Evolutionary conservation across 1,140 invertebrate genomes (phyloP).

Genomic region (Conus betulinus): DNA sequence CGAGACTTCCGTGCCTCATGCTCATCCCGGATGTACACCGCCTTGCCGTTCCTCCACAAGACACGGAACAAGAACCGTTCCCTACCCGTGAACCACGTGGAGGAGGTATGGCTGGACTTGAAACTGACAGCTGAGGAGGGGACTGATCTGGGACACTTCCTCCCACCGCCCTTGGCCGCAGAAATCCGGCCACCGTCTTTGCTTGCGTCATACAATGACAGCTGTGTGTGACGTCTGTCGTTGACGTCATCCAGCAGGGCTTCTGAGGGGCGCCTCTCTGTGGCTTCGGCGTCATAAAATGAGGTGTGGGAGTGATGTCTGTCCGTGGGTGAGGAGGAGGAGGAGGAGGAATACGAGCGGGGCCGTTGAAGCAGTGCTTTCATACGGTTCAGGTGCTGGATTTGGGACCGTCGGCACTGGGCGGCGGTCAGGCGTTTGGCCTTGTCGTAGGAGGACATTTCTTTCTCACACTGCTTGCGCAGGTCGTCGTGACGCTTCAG

Average conservation of each 20-base stretch:
- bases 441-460: constrained; percentile 8
- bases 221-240: not conserved
- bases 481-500: constrained; percentile 39
- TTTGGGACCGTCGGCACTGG: constrained; percentile 27
- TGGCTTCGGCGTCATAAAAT: not conserved
- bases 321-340: not conserved
- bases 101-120: too few species aligned
- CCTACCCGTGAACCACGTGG: too few species aligned
- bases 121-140: not conserved
- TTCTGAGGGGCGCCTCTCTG: not conserved
- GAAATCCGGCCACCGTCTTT: not conserved
- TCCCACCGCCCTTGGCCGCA: not conserved
- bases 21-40: constrained; percentile 21
- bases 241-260: not conserved
- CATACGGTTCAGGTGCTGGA: not conserved
- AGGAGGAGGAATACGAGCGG: not conserved
- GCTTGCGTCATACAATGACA: not conserved
- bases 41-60: not conserved
- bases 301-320: not conserved
- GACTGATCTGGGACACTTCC: not conserved
- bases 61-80: constrained; percentile 24
- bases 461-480: constrained; percentile 39
- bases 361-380: not conserved
- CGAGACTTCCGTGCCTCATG: not conserved
- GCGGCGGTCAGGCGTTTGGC: constrained; percentile 3